These are phyloP conservation scores for Alces alces DNA, from an alignment of 2,113 vertebrate species.

Conservation along the genomic window DNA sequence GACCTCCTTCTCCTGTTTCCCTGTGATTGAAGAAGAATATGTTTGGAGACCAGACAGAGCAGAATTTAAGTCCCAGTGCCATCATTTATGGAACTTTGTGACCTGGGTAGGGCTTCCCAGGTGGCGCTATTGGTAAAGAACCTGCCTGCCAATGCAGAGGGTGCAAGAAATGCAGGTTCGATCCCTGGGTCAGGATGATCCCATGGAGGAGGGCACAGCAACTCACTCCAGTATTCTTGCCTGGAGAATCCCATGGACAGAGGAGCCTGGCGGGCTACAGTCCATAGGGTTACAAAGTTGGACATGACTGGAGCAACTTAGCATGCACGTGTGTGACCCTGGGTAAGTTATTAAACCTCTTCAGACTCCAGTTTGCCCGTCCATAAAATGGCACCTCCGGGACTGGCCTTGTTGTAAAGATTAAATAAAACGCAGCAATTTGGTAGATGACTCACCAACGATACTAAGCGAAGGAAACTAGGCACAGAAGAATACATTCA, in stretches of 20 bases:
- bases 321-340: accelerated
- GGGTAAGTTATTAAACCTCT: not conserved
- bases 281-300: not conserved
- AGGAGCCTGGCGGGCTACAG: not conserved
- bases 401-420: not conserved
- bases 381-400: not conserved
- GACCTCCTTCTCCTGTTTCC: not conserved
- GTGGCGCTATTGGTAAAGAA: not conserved
- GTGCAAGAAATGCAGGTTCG: not conserved
- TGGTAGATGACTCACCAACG: not conserved
- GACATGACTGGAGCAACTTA: not conserved
- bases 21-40: not conserved
- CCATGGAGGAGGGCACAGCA: not conserved
- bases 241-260: not conserved
- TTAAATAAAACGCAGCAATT: not conserved
- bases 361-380: not conserved
- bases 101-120: not conserved
- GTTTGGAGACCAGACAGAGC: not conserved
- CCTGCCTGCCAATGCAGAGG: not conserved
- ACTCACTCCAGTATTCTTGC: not conserved
- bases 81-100: not conserved
- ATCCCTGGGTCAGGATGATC: not conserved
- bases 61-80: not conserved
- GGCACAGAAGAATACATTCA: not conserved
- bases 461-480: not conserved